These are phyloP conservation scores for Agonopterix arenella DNA, from an alignment of 2,888 invertebrate species.

Conservation along the genomic window DNA sequence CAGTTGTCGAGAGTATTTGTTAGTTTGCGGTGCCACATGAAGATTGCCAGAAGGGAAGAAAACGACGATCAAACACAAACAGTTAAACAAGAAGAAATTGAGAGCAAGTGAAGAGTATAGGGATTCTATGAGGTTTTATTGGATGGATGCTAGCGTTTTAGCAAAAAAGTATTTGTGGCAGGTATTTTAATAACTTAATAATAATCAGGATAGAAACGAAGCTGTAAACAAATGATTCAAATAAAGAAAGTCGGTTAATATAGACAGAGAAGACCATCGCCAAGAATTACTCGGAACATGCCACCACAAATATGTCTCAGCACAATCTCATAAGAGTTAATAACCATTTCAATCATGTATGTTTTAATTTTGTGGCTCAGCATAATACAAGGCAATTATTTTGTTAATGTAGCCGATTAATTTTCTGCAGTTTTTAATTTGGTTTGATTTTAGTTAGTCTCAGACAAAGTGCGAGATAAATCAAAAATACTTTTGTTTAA, in stretches of 20 bases:
- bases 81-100: conserved; percentile 46
- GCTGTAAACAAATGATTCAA: conserved; percentile 17
- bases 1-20: conserved; percentile 59
- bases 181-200: conserved; percentile 1
- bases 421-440: background rate
- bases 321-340: conserved; percentile 45
- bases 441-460: conserved; percentile 1
- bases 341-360: conserved; percentile 40
- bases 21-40: conserved; percentile 68
- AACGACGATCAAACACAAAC: conserved; percentile 70
- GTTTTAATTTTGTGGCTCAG: conserved; percentile 17
- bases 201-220: conserved; percentile 13
- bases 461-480: conserved; percentile 22
- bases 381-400: background rate
- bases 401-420: background rate
- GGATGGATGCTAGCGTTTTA: conserved; percentile 8
- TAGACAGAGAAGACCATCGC: conserved; percentile 19
- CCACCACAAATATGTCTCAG: conserved; percentile 51
- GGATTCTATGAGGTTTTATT: background rate
- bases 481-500: conserved; percentile 31
- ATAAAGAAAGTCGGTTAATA: conserved; percentile 6
- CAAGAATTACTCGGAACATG: conserved; percentile 37
- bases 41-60: conserved; percentile 74
- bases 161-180: conserved; percentile 18
- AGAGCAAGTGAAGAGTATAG: conserved; percentile 20